These are phyloP conservation scores for Neolamprologus falcicula DNA, from an alignment of 2,113 vertebrate genomes.

Conservation along the genomic window DNA sequence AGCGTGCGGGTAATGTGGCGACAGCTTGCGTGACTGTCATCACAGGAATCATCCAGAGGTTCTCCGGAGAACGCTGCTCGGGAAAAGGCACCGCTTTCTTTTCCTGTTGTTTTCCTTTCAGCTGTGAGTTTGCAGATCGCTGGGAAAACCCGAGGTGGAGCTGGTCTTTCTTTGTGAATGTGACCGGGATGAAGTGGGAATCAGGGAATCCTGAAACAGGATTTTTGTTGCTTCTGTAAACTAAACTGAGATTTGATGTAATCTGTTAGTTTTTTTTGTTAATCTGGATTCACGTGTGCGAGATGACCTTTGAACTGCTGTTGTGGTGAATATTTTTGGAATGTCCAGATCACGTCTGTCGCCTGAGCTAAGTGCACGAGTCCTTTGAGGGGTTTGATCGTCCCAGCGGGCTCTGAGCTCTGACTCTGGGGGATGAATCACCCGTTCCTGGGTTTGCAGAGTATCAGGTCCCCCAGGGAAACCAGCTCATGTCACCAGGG, in stretches of 20 bases:
- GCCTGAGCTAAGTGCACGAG: not conserved
- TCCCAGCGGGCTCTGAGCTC: not conserved
- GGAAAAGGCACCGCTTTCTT: not conserved
- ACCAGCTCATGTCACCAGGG: not conserved
- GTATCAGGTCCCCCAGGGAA: not conserved
- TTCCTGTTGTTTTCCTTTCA: not conserved
- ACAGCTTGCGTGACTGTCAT: not conserved
- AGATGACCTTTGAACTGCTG: not conserved
- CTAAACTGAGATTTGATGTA: not conserved
- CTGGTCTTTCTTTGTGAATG: not conserved
- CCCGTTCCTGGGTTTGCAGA: not conserved
- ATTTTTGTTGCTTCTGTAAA: not conserved
- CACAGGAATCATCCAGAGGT: not conserved
- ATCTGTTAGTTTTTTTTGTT: not conserved
- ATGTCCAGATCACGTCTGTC: not conserved
- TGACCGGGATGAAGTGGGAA: not conserved
- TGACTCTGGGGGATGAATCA: not conserved
- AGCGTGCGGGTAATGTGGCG: not conserved
- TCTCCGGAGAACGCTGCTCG: not conserved
- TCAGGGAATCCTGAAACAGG: not conserved
- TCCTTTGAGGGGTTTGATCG: not conserved
- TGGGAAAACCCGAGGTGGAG: not conserved
- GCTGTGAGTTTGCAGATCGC: not conserved
- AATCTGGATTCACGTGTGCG: not conserved
- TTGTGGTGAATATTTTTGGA: rapidly evolving